Conservation (phyloP, 1,140 invertebrate genomes). For the Schmidtea mediterranea region DNA sequence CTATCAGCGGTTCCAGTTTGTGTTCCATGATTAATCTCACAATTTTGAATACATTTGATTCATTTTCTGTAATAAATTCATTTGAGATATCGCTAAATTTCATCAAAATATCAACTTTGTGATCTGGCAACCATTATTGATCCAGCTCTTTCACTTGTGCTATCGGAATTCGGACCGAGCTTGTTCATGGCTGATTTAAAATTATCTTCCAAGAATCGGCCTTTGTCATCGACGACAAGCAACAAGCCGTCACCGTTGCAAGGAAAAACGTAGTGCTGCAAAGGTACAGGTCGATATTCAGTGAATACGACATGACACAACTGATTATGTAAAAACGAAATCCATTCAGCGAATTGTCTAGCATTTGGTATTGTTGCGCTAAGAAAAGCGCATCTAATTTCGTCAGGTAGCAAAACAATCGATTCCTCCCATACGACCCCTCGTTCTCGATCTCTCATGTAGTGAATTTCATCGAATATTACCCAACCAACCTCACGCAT, state of each 20-base stretch:
- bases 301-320: constrained; percentile 98
- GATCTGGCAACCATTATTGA: too few relatives aligned
- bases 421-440: constrained; percentile 98
- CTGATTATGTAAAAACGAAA: constrained; percentile 64
- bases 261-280: constrained; percentile 93
- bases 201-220: background rate
- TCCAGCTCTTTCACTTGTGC: too few relatives aligned
- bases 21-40: constrained; percentile 2
- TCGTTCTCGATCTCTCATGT: constrained; percentile 80
- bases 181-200: background rate
- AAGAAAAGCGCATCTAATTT: constrained; percentile 90
- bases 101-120: too few relatives aligned
- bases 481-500: constrained; percentile 99
- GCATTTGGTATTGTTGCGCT: constrained; percentile 98
- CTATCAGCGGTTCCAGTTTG: constrained; percentile 70
- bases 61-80: too few relatives aligned
- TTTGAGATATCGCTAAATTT: too few relatives aligned
- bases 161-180: too few relatives aligned
- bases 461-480: constrained; percentile 98
- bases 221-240: constrained; percentile 66
- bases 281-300: constrained; percentile 75
- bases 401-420: constrained; percentile 78
- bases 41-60: background rate
- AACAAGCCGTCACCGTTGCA: constrained; percentile 73
- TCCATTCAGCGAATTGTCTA: constrained; percentile 87